These are phyloP conservation scores for Trichechus manatus DNA, from an alignment of 2,113 vertebrate species.

Conservation along the genomic window DNA sequence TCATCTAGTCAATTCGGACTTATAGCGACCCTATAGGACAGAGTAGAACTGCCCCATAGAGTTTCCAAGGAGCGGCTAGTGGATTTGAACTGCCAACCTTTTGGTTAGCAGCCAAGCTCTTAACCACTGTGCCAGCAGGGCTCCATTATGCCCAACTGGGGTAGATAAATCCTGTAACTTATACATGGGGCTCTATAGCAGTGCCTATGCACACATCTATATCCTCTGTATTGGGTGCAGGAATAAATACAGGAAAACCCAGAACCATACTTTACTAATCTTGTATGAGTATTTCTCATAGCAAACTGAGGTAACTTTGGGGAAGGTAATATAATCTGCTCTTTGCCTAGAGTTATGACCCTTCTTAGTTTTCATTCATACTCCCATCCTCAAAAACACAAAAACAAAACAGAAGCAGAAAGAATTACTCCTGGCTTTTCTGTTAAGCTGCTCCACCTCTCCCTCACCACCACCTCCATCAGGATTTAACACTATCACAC, in stretches of 20 bases:
- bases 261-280: background rate
- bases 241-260: background rate
- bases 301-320: background rate
- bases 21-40: no score
- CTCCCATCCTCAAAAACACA: background rate
- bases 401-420: background rate
- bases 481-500: background rate
- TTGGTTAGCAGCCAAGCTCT: no score
- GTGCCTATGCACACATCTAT: background rate
- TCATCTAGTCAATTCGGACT: no score
- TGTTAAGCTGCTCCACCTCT: background rate
- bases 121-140: no score
- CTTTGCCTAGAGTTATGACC: background rate
- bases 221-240: background rate
- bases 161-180: no score
- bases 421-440: background rate
- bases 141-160: no score
- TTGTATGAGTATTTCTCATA: background rate
- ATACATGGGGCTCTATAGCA: background rate
- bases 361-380: background rate
- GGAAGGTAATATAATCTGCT: background rate
- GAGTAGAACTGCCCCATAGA: no score
- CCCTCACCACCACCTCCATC: background rate
- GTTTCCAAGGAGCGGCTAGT: no score
- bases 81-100: no score